Evolutionary conservation across 2,888 invertebrate genomes (phyloP), one percentile per base, ranked within the genome.

Genomic region (Temnothorax rugatulus): DNA sequence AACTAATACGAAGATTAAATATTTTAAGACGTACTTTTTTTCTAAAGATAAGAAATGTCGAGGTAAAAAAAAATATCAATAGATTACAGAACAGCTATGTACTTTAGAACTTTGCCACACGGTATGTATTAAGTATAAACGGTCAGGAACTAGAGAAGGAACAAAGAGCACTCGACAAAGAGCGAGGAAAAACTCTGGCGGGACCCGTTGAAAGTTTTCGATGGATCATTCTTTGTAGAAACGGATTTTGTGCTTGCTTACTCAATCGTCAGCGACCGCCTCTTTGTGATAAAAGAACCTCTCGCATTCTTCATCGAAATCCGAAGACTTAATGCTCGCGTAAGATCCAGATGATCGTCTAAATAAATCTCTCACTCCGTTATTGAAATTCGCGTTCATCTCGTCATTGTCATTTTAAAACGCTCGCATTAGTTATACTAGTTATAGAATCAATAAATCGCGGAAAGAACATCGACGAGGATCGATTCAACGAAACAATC

Each of bases 161-260:
- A 64, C 38, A 82, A 86, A 73, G 34, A 52, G 44, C 9, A 11
- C 34, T n/a, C 13, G 47, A 81, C 63, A 77, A 88, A 73, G 63
- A 59, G 64, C 18, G 4, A 34, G 41, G 47, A 63, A 69, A 69
- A 77, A 54, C 3, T 52, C 25, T 9, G 13, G 11, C 47, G n/a
- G 13, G 8, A 63, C 0, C 4, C 11, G 3, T 38, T 64, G 4
- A 11, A 18, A 18, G 25, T 4, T 25, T 76, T 64, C 13, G 25
- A 76, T 64, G 25, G n/a, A 21, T 63, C 11, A 5, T 63, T 34
- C 7, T 64, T 64, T 18, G 7, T 52, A 25, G 15, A 57, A 18
- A 50, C n/a, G n/a, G 13, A 59, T 61, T 13, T 38, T 25, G 1
- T 41, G 64, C 13, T 76, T 18, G 34, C 44, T 64, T 52, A 18